These are phyloP conservation scores for Bubalus kerabau DNA, from an alignment of 2,113 vertebrate species.

Conservation along the genomic window DNA sequence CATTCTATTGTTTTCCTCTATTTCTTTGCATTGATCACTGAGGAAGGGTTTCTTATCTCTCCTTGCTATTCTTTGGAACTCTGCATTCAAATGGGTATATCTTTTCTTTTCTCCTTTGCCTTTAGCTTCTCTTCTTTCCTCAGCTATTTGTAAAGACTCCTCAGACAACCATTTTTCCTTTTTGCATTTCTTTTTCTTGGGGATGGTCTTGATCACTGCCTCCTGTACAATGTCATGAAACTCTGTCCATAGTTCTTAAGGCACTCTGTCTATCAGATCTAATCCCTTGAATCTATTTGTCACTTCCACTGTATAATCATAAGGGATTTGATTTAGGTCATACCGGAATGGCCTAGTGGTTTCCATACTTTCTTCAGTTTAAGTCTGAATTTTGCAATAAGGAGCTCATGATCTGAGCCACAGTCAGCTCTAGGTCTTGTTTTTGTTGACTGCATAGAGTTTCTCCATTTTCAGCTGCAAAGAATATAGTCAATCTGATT, in stretches of 20 bases:
- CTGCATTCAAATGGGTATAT: background rate
- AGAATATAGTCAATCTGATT: background rate
- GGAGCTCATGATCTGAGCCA: background rate
- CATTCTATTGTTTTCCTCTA: background rate
- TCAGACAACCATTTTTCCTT: background rate
- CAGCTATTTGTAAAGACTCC: background rate
- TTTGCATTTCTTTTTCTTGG: background rate
- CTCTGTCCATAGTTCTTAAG: background rate
- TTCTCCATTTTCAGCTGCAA: background rate
- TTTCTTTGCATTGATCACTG: background rate
- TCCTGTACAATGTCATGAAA: background rate
- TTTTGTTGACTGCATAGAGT: background rate
- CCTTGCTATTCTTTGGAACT: background rate
- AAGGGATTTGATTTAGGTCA: background rate
- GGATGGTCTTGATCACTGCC: background rate
- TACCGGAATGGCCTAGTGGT: background rate
- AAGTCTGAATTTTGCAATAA: background rate
- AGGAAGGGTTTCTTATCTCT: background rate
- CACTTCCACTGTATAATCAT: background rate
- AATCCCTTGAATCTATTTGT: background rate
- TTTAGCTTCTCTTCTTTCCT: background rate
- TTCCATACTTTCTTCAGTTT: background rate
- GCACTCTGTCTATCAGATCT: background rate
- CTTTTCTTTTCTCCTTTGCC: background rate
- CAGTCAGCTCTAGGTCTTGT: background rate